Conservation (phyloP, 1,140 invertebrate species). For the Eumaeus atala region DNA sequence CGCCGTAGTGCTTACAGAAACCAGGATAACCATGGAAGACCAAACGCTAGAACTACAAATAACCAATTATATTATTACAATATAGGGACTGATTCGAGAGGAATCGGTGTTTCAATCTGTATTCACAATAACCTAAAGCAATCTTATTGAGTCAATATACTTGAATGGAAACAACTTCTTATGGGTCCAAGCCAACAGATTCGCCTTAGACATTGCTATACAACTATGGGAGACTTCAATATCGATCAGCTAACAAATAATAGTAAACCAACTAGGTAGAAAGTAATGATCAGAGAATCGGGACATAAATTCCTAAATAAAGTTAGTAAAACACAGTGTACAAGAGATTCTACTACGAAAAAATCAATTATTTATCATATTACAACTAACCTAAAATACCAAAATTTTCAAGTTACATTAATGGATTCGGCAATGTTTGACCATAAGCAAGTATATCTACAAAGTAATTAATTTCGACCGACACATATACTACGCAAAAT, state of each 20-base stretch:
- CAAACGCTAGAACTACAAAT: no score
- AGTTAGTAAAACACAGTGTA: conserved; percentile 9
- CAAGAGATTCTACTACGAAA: conserved; percentile 8
- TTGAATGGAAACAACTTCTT: conserved; percentile 22
- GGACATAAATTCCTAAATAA: conserved; percentile 14
- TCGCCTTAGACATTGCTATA: neutral
- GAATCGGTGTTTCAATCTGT: conserved; percentile 26
- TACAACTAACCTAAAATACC: conserved; percentile 14
- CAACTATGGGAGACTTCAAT: conserved; percentile 11
- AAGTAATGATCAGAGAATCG: neutral
- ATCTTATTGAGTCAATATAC: conserved; percentile 9
- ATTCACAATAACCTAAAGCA: conserved; percentile 23
- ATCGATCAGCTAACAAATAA: neutral
- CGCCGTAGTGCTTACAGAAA: neutral
- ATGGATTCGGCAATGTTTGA: conserved; percentile 15
- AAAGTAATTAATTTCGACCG: conserved; percentile 14
- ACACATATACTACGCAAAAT: neutral
- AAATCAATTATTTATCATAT: conserved; percentile 20
- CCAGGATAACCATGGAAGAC: neutral
- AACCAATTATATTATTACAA: no score
- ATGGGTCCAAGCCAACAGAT: conserved; percentile 24
- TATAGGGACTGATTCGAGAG: conserved; percentile 7
- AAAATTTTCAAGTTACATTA: no score
- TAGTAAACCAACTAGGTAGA: neutral
- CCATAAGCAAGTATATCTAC: conserved; percentile 19